Evolutionary conservation across 2,888 invertebrate genomes (phyloP).

Genomic region (Pachycephus smyrnensis): DNA sequence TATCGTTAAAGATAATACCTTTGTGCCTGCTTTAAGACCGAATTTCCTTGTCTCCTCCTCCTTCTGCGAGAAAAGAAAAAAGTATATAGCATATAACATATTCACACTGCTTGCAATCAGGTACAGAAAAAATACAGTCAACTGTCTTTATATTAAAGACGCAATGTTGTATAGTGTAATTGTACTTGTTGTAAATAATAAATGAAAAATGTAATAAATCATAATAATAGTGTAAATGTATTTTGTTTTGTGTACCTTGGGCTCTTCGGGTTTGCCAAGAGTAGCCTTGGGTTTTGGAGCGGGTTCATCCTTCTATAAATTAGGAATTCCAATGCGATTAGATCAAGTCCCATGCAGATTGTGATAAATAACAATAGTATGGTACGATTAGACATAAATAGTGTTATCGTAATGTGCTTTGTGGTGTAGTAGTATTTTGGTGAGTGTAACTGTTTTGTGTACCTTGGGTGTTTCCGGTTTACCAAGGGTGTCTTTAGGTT

Average conservation of each 20-base stretch:
- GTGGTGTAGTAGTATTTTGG: not conserved
- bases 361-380: not conserved
- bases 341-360: not conserved
- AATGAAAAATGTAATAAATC: not conserved
- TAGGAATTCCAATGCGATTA: not conserved
- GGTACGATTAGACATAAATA: not conserved
- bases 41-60: constrained; percentile 52
- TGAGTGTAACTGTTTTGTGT: constrained; percentile 26
- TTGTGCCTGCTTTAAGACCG: constrained; percentile 51
- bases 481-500: constrained; percentile 30
- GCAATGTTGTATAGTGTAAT: not conserved
- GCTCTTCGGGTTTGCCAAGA: constrained; percentile 41
- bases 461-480: constrained; percentile 40
- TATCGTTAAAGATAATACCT: constrained; percentile 38
- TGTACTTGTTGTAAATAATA: not conserved
- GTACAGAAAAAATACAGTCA: not conserved
- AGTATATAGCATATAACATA: not conserved
- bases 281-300: constrained; percentile 43
- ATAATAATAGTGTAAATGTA: not conserved
- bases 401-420: not conserved
- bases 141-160: not conserved
- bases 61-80: constrained; percentile 50
- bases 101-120: not conserved
- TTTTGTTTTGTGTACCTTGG: constrained; percentile 42
- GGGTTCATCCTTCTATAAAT: constrained; percentile 37